Evolutionary conservation across 2,797 vertebrate genomes (phyloP), one percentile per base, ranked within the genome.

Genomic region (Sciurus vulgaris): DNA sequence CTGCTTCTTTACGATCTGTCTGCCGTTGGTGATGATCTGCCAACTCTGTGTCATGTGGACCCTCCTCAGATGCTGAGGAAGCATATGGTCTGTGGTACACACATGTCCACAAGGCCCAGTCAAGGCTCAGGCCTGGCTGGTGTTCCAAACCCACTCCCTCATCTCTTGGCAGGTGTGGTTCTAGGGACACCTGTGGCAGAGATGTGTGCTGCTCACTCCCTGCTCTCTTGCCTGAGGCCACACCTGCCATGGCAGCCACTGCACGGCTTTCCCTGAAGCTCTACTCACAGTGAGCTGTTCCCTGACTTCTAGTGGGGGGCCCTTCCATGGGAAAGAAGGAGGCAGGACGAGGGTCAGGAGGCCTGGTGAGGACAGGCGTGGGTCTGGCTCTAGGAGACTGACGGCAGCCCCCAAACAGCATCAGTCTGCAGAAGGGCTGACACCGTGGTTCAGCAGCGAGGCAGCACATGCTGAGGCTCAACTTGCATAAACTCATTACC

Each of bases 91-190:
- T 22, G 74, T 0, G 38, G 59, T 24, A 65, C 41, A 35, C 7
- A 0, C 3, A 28, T 41, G 30, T 56, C 28, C 24, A 20, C 28
- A 14, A 33, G 28, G 73, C n/a, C 17, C 79, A 30, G 41, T 1
- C 1, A 38, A 10, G 51, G 38, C 9, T 1, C 0, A 4, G 3
- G 9, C n/a, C 28, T 13, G 13, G 28, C 26, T 49, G 35, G 44
- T 30, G 17, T 13, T n/a, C 15, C 38, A n/a, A 47, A 13, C 26
- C 49, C 54, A 11, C 49, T 26, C 26, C 54, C 54, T 20, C n/a
- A 70, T 61, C 83, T 33, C 8, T 13, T 47, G 59, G 59, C 12
- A 26, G 0, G 3, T 4, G 47, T 63, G 54, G 9, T 4, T 47
- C 28, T 49, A 56, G 28, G 3, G 26, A 67, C 28, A 79, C 7